phyloP scores from a whole-genome alignment of 1,140 invertebrate genomes.

The Drosophila setifemur region DNA sequence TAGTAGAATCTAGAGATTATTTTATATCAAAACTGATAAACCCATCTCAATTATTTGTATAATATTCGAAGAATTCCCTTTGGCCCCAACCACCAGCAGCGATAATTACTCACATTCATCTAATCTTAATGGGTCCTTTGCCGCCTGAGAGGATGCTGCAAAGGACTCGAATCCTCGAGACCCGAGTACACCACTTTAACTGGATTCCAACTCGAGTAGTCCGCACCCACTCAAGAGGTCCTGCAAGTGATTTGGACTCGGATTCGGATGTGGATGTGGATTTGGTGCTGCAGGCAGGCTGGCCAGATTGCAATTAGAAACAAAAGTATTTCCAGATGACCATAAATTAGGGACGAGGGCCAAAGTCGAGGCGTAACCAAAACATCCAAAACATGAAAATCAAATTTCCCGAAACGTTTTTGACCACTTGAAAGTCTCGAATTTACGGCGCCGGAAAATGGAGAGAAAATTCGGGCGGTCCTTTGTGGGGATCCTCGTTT shows the following conservation, averaged over 20 bases:
- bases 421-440: conserved; percentile 28
- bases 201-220: background rate
- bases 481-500: background rate
- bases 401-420: conserved; percentile 55
- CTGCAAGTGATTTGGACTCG: background rate
- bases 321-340: conserved; percentile 34
- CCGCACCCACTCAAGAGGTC: background rate
- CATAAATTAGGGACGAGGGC: conserved; percentile 53
- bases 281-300: conserved; percentile 16
- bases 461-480: background rate
- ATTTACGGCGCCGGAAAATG: conserved; percentile 6
- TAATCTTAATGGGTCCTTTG: background rate
- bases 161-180: background rate
- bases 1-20: too few relatives aligned
- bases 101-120: conserved; percentile 1
- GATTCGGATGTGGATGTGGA: conserved; percentile 2
- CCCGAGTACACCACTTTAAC: background rate
- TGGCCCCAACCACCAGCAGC: background rate
- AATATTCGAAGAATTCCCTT: background rate
- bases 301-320: conserved; percentile 26
- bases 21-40: too few relatives aligned
- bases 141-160: background rate
- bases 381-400: conserved; percentile 79
- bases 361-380: conserved; percentile 39
- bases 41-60: too few relatives aligned